phyloP scores from a whole-genome alignment of 2,888 invertebrate species.

The Drosophila leonis region DNA sequence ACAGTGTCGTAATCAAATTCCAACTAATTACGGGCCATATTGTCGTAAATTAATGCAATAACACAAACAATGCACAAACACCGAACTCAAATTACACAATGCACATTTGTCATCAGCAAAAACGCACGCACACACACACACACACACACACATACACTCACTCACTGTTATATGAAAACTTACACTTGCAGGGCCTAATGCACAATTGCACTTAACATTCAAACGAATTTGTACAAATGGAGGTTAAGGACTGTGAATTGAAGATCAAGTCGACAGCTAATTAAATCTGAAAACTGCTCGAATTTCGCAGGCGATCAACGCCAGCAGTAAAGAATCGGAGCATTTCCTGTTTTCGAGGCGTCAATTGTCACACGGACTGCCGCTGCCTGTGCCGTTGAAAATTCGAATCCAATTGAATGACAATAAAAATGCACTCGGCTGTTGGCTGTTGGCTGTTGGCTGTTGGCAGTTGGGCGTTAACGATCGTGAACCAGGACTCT shows the following conservation, averaged over 20 bases:
- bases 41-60: slow-evolving; percentile 80
- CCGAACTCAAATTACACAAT: slow-evolving; percentile 70
- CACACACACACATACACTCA: slow-evolving; percentile 14
- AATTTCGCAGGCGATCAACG: slow-evolving; percentile 60
- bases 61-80: slow-evolving; percentile 75
- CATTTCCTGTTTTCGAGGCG: slow-evolving; percentile 77
- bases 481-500: slow-evolving; percentile 40
- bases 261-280: slow-evolving; percentile 72
- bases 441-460: slow-evolving; percentile 32
- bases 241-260: slow-evolving; percentile 37
- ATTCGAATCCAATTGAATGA: slow-evolving; percentile 83
- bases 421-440: slow-evolving; percentile 79
- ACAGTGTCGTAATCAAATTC: slow-evolving; percentile 77
- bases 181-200: slow-evolving; percentile 36
- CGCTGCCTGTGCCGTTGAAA: slow-evolving; percentile 39
- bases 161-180: slow-evolving; percentile 20
- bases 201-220: slow-evolving; percentile 53
- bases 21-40: slow-evolving; percentile 78
- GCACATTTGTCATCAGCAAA: slow-evolving; percentile 20
- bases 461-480: slow-evolving; percentile 38
- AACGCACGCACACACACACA: slow-evolving; percentile 34
- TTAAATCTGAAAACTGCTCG: slow-evolving; percentile 60
- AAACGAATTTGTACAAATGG: slow-evolving; percentile 48
- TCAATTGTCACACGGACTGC: slow-evolving; percentile 73
- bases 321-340: slow-evolving; percentile 25